These are phyloP conservation scores for Notarius quadriscutis DNA, from an alignment of 2,113 vertebrate genomes.

Conservation along the genomic window DNA sequence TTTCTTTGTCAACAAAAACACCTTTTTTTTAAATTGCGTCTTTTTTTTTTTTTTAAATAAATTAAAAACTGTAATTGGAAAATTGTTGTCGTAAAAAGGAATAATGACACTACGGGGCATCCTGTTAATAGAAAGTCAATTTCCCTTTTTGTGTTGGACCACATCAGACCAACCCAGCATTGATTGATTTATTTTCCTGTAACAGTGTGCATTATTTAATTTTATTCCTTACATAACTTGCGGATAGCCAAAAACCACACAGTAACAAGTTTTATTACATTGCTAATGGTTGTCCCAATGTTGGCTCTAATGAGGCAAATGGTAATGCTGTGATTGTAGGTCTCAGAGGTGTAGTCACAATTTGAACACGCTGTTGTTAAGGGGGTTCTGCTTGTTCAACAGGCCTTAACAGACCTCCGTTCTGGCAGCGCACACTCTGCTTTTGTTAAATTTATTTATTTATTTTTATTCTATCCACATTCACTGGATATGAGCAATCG, in stretches of 20 bases:
- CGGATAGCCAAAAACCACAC: neutral
- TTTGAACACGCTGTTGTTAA: neutral
- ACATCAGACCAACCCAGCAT: neutral
- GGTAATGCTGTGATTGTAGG: slow-evolving; percentile 7
- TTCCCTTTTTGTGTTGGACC: too few species aligned
- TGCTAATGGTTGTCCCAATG: neutral
- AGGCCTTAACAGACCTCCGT: neutral
- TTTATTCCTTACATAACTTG: neutral
- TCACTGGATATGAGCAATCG: too few species aligned
- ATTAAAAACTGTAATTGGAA: neutral
- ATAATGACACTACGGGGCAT: neutral
- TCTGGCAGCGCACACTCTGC: neutral
- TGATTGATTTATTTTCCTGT: neutral
- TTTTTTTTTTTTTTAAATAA: neutral
- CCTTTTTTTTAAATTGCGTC: neutral
- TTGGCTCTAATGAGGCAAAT: neutral
- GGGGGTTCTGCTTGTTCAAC: neutral
- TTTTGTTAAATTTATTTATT: too few species aligned
- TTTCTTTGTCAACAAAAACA: neutral
- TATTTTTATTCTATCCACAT: too few species aligned
- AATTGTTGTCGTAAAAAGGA: neutral
- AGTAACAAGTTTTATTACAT: neutral
- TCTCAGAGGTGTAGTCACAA: neutral
- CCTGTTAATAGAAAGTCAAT: neutral
- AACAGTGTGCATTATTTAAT: neutral